These are phyloP conservation scores for Agonum fuliginosum DNA, from an alignment of 2,888 invertebrate genomes.

Conservation along the genomic window DNA sequence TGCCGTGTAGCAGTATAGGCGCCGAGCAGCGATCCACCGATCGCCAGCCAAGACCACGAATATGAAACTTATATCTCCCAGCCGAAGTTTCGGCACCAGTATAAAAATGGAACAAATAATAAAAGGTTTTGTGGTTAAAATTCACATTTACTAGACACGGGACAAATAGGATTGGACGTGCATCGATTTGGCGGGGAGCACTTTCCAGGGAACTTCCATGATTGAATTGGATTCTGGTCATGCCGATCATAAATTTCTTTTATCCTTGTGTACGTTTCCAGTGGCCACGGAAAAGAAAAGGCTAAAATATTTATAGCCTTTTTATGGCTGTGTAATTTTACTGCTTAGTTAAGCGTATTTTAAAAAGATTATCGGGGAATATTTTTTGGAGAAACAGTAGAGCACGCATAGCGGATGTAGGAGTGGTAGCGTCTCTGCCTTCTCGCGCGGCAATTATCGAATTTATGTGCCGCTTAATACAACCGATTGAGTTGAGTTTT, in stretches of 20 bases:
- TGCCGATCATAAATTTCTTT: constrained; percentile 59
- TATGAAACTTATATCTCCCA: constrained; percentile 44
- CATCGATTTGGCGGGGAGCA: constrained; percentile 44
- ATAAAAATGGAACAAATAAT: constrained; percentile 56
- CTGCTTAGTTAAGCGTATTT: constrained; percentile 59
- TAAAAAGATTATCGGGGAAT: constrained; percentile 55
- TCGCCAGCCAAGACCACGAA: neutral
- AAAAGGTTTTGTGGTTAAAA: constrained; percentile 57
- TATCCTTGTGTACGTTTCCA: constrained; percentile 56
- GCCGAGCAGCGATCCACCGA: neutral
- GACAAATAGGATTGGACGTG: constrained; percentile 59
- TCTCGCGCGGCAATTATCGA: constrained; percentile 44
- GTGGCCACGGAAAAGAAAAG: constrained; percentile 22
- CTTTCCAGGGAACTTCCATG: constrained; percentile 54
- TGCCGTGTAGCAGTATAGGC: neutral
- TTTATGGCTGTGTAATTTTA: constrained; percentile 58
- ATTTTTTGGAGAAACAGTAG: constrained; percentile 47
- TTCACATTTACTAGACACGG: constrained; percentile 59
- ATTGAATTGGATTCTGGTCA: constrained; percentile 60
- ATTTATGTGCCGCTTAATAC: constrained; percentile 55
- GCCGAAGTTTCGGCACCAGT: constrained; percentile 43
- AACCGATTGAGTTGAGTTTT: constrained; percentile 56
- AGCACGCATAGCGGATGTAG: constrained; percentile 40
- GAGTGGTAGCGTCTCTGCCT: neutral
- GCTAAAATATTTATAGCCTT: constrained; percentile 57